phyloP scores from a whole-genome alignment of 2,113 vertebrate species.

The Capreolus pygargus region DNA sequence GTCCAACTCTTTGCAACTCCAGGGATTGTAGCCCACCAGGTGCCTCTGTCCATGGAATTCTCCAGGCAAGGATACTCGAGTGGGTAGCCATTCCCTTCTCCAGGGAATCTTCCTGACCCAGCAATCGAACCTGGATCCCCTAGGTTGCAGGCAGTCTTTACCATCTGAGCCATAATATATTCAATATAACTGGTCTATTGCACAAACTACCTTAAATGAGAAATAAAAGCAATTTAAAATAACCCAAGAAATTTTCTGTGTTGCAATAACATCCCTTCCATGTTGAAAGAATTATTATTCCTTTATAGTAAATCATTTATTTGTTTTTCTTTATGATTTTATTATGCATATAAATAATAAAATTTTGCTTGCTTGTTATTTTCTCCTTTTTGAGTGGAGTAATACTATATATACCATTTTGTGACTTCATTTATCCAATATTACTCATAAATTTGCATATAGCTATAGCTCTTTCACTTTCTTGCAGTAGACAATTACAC shows the following conservation, averaged over 20 bases:
- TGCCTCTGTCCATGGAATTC: neutral
- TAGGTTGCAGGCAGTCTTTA: neutral
- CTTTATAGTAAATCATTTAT: neutral
- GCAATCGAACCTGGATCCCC: neutral
- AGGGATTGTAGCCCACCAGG: neutral
- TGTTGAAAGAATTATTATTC: neutral
- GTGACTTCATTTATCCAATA: neutral
- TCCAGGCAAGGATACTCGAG: neutral
- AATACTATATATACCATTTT: neutral
- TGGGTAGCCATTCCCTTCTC: neutral
- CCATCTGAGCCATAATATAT: neutral
- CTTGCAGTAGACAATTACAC: neutral
- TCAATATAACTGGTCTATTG: neutral
- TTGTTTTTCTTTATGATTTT: slow-evolving; percentile 16
- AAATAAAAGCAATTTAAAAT: neutral
- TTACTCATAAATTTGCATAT: neutral
- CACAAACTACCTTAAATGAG: neutral
- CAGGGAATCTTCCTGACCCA: neutral
- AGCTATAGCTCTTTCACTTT: neutral
- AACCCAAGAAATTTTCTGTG: neutral
- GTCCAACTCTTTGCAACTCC: neutral
- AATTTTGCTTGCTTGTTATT: neutral
- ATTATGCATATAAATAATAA: neutral
- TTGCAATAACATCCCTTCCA: neutral
- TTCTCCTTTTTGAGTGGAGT: neutral